A percentile compares a stretch with the other conserved stretches of the same genome.
Evolutionary conservation across 2,113 vertebrate genomes (phyloP).

Genomic region (Xiphias gladius): DNA sequence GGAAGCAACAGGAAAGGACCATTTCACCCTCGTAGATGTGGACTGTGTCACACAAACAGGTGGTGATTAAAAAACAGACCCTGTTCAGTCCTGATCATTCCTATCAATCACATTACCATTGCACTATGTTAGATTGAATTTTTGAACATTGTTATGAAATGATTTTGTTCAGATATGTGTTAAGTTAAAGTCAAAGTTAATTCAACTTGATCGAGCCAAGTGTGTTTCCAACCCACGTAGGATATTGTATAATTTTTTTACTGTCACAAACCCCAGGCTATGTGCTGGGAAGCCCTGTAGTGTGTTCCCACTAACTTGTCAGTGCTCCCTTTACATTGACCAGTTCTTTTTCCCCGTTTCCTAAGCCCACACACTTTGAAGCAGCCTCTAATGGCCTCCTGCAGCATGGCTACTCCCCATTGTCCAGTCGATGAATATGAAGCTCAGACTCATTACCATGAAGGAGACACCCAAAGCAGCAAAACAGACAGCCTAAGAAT

Average conservation of each 20-base stretch:
- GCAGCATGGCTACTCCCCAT: slow-evolving; percentile 82
- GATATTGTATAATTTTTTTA: slow-evolving; percentile 21
- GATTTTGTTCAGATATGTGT: slow-evolving; percentile 45
- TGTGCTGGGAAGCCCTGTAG: slow-evolving; percentile 34
- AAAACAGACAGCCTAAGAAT: slow-evolving; percentile 90
- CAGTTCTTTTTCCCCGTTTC: background rate
- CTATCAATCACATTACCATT: slow-evolving; percentile 25
- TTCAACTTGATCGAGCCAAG: slow-evolving; percentile 16
- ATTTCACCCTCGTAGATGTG: slow-evolving; percentile 6
- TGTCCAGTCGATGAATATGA: slow-evolving; percentile 96
- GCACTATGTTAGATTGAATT: slow-evolving; percentile 34
- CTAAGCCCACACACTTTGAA: slow-evolving; percentile 29
- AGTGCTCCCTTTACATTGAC: slow-evolving; percentile 47
- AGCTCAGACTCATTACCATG: slow-evolving; percentile 98
- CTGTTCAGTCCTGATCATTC: slow-evolving; percentile 49
- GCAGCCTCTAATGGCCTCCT: slow-evolving; percentile 89
- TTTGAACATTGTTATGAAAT: slow-evolving; percentile 18
- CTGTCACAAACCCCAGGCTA: slow-evolving; percentile 1
- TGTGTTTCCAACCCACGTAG: slow-evolving; percentile 7
- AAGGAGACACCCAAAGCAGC: slow-evolving; percentile 92
- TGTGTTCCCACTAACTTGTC: slow-evolving; percentile 49
- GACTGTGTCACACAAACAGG: slow-evolving; percentile 18
- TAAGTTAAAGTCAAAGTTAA: slow-evolving; percentile 27
- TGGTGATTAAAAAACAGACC: slow-evolving; percentile 29
- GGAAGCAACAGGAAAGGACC: slow-evolving; percentile 21